Conservation (phyloP, 2,888 invertebrate species). For the Tineola bisselliella region DNA sequence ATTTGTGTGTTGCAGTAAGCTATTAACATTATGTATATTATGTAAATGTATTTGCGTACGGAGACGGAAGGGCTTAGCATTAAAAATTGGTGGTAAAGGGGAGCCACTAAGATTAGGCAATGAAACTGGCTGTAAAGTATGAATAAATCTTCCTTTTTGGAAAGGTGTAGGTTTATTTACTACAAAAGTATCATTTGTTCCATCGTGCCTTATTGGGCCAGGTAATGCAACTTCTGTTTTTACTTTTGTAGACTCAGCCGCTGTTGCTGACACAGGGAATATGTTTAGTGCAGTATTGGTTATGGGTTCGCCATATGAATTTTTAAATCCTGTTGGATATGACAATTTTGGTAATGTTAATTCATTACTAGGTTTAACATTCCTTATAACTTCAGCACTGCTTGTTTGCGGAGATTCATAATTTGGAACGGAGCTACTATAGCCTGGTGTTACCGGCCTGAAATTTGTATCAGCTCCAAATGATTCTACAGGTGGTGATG, state of each 20-base stretch:
- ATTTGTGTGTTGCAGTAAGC: slow-evolving; percentile 34
- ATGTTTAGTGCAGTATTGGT: slow-evolving; percentile 36
- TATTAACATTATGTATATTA: slow-evolving; percentile 39
- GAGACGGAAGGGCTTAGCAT: slow-evolving; percentile 66
- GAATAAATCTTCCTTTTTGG: slow-evolving; percentile 56
- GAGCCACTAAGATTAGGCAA: slow-evolving; percentile 72
- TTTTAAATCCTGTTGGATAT: slow-evolving; percentile 43
- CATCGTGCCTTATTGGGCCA: slow-evolving; percentile 25
- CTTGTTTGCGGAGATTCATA: slow-evolving; percentile 33
- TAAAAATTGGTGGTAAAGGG: slow-evolving; percentile 71
- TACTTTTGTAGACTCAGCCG: slow-evolving; percentile 51
- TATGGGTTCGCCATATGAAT: slow-evolving; percentile 57
- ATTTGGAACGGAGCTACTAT: slow-evolving; percentile 27
- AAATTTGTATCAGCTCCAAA: slow-evolving; percentile 21
- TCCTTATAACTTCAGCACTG: slow-evolving; percentile 32
- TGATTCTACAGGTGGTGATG: slow-evolving; percentile 16
- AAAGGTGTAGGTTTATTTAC: slow-evolving; percentile 55
- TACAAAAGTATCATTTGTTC: slow-evolving; percentile 41
- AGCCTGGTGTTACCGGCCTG: slow-evolving; percentile 25
- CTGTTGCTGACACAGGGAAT: slow-evolving; percentile 46
- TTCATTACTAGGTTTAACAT: slow-evolving; percentile 29
- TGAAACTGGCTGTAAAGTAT: slow-evolving; percentile 67
- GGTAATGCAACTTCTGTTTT: slow-evolving; percentile 44
- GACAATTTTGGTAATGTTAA: slow-evolving; percentile 47
- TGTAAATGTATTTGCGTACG: slow-evolving; percentile 29